These are phyloP conservation scores for Penaeus chinensis DNA, from an alignment of 1,140 invertebrate genomes.

Conservation along the genomic window DNA sequence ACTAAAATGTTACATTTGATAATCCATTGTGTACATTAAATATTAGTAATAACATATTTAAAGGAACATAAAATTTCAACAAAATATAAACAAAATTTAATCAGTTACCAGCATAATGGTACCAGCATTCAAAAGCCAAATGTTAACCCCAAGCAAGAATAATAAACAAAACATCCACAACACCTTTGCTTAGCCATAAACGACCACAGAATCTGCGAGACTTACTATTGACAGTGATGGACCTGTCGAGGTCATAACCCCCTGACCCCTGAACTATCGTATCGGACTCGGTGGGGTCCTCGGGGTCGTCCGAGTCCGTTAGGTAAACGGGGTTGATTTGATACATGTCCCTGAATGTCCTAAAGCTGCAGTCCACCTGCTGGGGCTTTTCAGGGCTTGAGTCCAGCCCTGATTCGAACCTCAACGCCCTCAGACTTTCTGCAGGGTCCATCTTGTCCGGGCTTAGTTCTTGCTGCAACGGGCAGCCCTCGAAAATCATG, in stretches of 20 bases:
- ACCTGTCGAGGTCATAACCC: slow-evolving; percentile 42
- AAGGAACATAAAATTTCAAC: too few relatives aligned
- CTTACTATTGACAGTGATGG: slow-evolving; percentile 55
- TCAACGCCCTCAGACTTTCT: slow-evolving; percentile 39
- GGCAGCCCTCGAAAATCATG: slow-evolving; percentile 7
- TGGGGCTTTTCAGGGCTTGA: slow-evolving; percentile 30
- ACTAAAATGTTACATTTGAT: too few relatives aligned
- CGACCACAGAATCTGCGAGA: not conserved
- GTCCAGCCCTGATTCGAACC: slow-evolving; percentile 35
- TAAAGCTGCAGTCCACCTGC: slow-evolving; percentile 48
- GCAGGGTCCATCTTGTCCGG: slow-evolving; percentile 26
- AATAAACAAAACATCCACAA: not conserved
- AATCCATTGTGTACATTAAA: too few relatives aligned
- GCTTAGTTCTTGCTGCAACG: not conserved
- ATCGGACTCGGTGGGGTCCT: slow-evolving; percentile 55
- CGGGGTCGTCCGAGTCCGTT: slow-evolving; percentile 52
- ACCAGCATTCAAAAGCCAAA: not conserved
- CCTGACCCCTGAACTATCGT: slow-evolving; percentile 42
- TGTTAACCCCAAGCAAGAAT: not conserved
- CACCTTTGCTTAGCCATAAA: slow-evolving; percentile 1
- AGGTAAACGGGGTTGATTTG: slow-evolving; percentile 54
- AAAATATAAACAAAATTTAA: too few relatives aligned
- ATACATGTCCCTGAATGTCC: slow-evolving; percentile 56
- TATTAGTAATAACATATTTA: too few relatives aligned
- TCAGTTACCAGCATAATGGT: too few relatives aligned